phyloP scores from a whole-genome alignment of 2,113 vertebrate species.

The Athene noctua region DNA sequence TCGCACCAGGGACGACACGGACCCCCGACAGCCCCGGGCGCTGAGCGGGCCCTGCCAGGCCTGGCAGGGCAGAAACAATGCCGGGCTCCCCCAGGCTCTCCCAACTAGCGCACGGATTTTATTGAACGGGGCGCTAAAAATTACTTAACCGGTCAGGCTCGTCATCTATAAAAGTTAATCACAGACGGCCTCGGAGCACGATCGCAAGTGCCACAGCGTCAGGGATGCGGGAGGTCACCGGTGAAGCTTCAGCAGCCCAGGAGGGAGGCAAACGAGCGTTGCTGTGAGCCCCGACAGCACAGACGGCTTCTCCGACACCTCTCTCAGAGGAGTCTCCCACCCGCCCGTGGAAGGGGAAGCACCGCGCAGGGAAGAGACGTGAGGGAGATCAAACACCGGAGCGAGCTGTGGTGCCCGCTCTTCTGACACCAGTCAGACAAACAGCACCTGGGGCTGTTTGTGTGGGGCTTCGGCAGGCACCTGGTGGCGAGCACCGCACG shows the following conservation, averaged over 20 bases:
- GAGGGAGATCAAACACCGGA: background rate
- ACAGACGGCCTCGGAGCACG: fast-evolving
- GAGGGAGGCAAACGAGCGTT: background rate
- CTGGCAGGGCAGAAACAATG: background rate
- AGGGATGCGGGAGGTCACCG: background rate
- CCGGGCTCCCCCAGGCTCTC: background rate
- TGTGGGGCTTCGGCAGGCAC: background rate
- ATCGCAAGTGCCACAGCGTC: fast-evolving
- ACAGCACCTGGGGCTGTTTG: fast-evolving
- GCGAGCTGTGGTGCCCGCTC: fast-evolving
- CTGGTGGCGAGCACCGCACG: background rate
- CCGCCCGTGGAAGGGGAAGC: background rate
- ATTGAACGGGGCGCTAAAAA: background rate
- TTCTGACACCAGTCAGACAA: background rate
- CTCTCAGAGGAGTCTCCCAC: background rate
- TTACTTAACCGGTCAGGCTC: background rate
- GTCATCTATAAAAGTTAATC: fast-evolving
- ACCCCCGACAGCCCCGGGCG: fast-evolving
- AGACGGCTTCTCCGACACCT: background rate
- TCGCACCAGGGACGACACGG: fast-evolving
- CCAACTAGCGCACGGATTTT: background rate
- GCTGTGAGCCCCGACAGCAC: background rate
- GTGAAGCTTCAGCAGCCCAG: background rate
- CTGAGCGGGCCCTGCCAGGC: background rate
- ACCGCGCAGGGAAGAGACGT: fast-evolving